Evolutionary conservation across 2,888 invertebrate genomes (phyloP).

Genomic region (Aproaerema taeniolella): DNA sequence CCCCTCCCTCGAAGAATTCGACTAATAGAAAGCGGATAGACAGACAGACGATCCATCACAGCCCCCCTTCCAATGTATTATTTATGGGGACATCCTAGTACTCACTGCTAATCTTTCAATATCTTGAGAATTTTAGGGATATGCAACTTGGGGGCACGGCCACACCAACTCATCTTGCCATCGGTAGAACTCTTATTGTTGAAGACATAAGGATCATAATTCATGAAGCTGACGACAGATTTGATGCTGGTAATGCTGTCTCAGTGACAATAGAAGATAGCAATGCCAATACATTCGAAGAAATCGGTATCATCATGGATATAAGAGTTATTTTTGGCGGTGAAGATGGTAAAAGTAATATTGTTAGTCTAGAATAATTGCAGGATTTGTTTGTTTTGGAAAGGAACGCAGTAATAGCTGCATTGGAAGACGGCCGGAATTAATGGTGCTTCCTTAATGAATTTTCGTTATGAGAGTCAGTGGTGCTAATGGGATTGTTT

Average conservation of each 20-base stretch:
- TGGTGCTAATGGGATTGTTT: slow-evolving; percentile 48
- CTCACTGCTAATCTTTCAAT: slow-evolving; percentile 76
- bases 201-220: slow-evolving; percentile 6
- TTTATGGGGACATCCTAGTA: slow-evolving; percentile 70
- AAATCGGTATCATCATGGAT: slow-evolving; percentile 28
- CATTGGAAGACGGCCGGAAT: slow-evolving; percentile 57
- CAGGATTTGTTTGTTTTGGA: slow-evolving; percentile 73
- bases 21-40: slow-evolving; percentile 74
- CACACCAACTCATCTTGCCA: slow-evolving; percentile 24
- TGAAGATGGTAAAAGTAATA: slow-evolving; percentile 19
- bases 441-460: slow-evolving; percentile 68
- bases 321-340: slow-evolving; percentile 37
- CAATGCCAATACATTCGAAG: slow-evolving; percentile 18
- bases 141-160: slow-evolving; percentile 44
- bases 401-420: slow-evolving; percentile 64
- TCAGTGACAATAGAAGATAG: slow-evolving; percentile 4
- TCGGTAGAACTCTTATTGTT: slow-evolving; percentile 17
- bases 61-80: slow-evolving; percentile 70
- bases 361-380: slow-evolving; percentile 60
- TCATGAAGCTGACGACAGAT: background rate
- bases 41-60: slow-evolving; percentile 72
- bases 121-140: slow-evolving; percentile 71
- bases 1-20: slow-evolving; percentile 73
- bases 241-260: slow-evolving; percentile 2
- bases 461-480: slow-evolving; percentile 64